A percentile compares a stretch with the other conserved stretches of the same genome.
Conservation (phyloP, 2,797 vertebrate genomes). For the Astyanax mexicanus region DNA sequence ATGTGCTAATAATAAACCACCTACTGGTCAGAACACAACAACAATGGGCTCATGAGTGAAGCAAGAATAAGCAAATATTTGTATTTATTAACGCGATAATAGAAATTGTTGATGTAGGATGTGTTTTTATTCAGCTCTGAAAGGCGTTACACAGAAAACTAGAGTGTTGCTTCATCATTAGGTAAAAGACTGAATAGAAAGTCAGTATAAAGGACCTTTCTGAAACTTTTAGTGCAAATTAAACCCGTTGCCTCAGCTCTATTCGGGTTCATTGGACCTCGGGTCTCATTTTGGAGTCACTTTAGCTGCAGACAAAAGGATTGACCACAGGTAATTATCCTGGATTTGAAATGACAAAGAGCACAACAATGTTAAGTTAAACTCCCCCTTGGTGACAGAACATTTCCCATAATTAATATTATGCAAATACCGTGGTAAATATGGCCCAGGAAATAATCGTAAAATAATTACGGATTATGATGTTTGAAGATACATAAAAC, state of each 20-base stretch:
- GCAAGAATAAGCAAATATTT: no score
- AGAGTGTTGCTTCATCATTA: neutral
- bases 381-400: slow-evolving; percentile 55
- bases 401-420: slow-evolving; percentile 58
- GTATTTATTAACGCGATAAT: no score
- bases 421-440: slow-evolving; percentile 58
- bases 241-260: neutral
- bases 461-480: slow-evolving; percentile 59
- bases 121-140: neutral
- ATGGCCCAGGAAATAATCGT: slow-evolving; percentile 44
- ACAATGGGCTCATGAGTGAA: no score
- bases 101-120: no score
- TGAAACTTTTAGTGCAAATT: neutral
- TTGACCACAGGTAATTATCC: slow-evolving; percentile 49
- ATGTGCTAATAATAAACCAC: no score
- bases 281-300: slow-evolving; percentile 23
- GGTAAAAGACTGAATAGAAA: neutral
- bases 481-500: slow-evolving; percentile 60
- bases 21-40: no score
- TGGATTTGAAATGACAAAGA: slow-evolving; percentile 50
- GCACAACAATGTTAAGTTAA: slow-evolving; percentile 51
- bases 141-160: neutral
- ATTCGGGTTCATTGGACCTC: neutral
- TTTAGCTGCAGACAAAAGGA: slow-evolving; percentile 36
- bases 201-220: neutral